Evolutionary conservation across 2,888 invertebrate species (phyloP).

Genomic region (Amblyteles armatorius): DNA sequence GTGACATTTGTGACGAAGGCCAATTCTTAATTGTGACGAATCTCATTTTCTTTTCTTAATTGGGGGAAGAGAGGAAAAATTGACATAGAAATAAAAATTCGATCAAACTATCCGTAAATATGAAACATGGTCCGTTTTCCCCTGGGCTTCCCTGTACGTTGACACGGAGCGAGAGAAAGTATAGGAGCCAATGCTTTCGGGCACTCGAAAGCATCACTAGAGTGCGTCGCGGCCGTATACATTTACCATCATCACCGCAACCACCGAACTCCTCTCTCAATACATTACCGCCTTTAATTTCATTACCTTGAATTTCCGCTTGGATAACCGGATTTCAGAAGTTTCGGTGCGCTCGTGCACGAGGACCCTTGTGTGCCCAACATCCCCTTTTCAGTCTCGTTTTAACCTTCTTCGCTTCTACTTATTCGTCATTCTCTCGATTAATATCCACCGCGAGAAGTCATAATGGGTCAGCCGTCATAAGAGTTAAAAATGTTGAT

Average conservation of each 20-base stretch:
- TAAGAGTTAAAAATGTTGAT: not conserved
- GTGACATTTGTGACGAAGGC: not conserved
- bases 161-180: conserved; percentile 1
- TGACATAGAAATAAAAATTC: not conserved
- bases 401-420: not conserved
- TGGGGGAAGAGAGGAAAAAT: not conserved
- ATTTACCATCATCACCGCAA: conserved; percentile 70
- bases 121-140: too few relatives aligned
- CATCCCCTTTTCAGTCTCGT: conserved; percentile 6
- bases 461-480: conserved; percentile 45
- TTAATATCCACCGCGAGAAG: conserved; percentile 43
- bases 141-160: not conserved
- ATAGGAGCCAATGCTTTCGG: conserved; percentile 40
- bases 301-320: conserved; percentile 79
- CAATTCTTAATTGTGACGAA: not conserved
- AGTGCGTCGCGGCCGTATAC: conserved; percentile 61
- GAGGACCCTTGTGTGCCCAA: not conserved
- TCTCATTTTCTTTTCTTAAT: not conserved
- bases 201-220: conserved; percentile 24
- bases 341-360: conserved; percentile 74
- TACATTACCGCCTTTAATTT: conserved; percentile 81
- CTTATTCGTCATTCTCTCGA: conserved; percentile 4
- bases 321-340: conserved; percentile 79
- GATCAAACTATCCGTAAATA: too few relatives aligned
- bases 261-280: conserved; percentile 73